Conservation (phyloP, 2,888 invertebrate genomes). For the Melinaea menophilus region DNA sequence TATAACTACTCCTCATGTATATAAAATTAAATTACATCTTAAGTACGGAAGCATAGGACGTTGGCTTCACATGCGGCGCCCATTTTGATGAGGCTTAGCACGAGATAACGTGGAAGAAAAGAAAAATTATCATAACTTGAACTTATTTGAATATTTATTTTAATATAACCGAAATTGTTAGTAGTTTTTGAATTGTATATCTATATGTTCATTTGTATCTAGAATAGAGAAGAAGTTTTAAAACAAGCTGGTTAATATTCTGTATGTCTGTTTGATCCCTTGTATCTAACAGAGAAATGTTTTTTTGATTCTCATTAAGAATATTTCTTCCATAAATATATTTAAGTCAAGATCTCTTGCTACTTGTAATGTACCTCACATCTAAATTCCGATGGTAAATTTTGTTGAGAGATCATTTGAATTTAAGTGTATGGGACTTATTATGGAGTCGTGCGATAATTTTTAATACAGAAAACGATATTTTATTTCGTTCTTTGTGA, state of each 20-base stretch:
- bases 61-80: constrained; percentile 51
- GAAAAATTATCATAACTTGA: background rate
- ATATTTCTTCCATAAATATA: background rate
- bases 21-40: constrained; percentile 33
- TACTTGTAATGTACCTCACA: constrained; percentile 46
- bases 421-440: constrained; percentile 30
- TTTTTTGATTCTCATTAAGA: too few relatives aligned
- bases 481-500: too few relatives aligned
- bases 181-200: too few relatives aligned
- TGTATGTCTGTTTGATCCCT: too few relatives aligned
- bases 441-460: constrained; percentile 11
- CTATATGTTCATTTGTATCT: too few relatives aligned
- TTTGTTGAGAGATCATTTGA: constrained; percentile 44
- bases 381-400: constrained; percentile 52
- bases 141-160: background rate
- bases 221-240: too few relatives aligned
- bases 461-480: too few relatives aligned
- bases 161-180: too few relatives aligned
- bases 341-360: constrained; percentile 22
- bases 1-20: too few relatives aligned
- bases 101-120: constrained; percentile 41
- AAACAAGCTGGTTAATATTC: too few relatives aligned
- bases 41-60: constrained; percentile 62
- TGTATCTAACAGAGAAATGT: too few relatives aligned
- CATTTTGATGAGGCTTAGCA: constrained; percentile 55